Evolutionary conservation across 2,797 vertebrate genomes (phyloP).

Genomic region (Gambusia yucatana): DNA sequence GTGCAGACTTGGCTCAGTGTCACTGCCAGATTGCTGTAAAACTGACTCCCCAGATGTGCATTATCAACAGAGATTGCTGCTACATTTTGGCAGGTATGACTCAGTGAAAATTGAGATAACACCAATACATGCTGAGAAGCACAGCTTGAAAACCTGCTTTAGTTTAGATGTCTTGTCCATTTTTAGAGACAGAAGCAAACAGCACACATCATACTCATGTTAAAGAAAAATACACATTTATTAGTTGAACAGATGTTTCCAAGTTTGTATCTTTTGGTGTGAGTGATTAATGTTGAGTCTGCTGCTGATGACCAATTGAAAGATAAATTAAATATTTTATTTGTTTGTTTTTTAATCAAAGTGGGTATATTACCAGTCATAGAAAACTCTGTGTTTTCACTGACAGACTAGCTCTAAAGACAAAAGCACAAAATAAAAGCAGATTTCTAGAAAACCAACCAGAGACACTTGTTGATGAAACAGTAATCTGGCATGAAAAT

Average conservation of each 20-base stretch:
- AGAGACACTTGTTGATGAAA: neutral
- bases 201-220: constrained; percentile 18
- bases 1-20: constrained; percentile 2
- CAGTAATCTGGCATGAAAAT: neutral
- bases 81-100: constrained; percentile 31
- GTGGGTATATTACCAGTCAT: neutral
- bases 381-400: neutral
- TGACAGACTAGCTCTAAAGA: neutral
- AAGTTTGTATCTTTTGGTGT: neutral
- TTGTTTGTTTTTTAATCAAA: neutral
- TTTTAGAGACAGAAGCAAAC: neutral
- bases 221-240: constrained; percentile 26
- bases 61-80: constrained; percentile 31
- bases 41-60: constrained; percentile 37
- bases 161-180: constrained; percentile 1
- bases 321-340: neutral
- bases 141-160: constrained; percentile 21
- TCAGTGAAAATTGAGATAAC: constrained; percentile 36
- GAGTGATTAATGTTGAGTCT: neutral
- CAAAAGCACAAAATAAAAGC: neutral
- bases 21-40: neutral
- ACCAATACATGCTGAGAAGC: constrained; percentile 36
- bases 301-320: neutral
- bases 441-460: neutral
- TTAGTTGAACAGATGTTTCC: neutral